phyloP scores from a whole-genome alignment of 2,113 vertebrate species.

The Arothron firmamentum region DNA sequence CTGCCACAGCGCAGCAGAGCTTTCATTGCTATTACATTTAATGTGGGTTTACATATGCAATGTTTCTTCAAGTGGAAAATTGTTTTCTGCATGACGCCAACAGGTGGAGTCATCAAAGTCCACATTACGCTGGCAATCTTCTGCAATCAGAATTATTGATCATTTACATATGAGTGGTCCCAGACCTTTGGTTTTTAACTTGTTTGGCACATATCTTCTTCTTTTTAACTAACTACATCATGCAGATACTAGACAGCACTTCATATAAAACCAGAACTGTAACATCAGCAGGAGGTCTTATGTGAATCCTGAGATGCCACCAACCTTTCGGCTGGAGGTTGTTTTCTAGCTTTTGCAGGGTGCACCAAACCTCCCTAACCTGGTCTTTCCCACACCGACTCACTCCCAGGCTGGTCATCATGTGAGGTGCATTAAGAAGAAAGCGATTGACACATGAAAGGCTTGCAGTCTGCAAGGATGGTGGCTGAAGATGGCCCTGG shows the following conservation, averaged over 20 bases:
- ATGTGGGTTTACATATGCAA: slow-evolving; percentile 59
- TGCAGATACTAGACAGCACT: slow-evolving; percentile 46
- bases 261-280: too few species aligned
- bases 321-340: slow-evolving; percentile 52
- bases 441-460: slow-evolving; percentile 57
- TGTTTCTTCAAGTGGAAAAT: slow-evolving; percentile 71
- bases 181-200: not conserved
- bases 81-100: slow-evolving; percentile 66
- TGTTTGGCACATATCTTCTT: too few species aligned
- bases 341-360: slow-evolving; percentile 55
- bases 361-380: slow-evolving; percentile 50
- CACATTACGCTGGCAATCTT: slow-evolving; percentile 60
- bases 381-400: slow-evolving; percentile 55
- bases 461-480: slow-evolving; percentile 49
- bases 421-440: slow-evolving; percentile 62
- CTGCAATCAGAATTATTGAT: slow-evolving; percentile 65
- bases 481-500: slow-evolving; percentile 42
- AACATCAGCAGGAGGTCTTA: too few species aligned
- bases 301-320: slow-evolving; percentile 13
- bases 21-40: slow-evolving; percentile 63
- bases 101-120: slow-evolving; percentile 71
- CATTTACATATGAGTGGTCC: slow-evolving; percentile 50
- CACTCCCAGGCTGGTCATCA: slow-evolving; percentile 59
- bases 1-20: slow-evolving; percentile 58
- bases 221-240: too few species aligned